These are phyloP conservation scores for Tor tambroides DNA, from an alignment of 2,113 vertebrate species.

Conservation along the genomic window DNA sequence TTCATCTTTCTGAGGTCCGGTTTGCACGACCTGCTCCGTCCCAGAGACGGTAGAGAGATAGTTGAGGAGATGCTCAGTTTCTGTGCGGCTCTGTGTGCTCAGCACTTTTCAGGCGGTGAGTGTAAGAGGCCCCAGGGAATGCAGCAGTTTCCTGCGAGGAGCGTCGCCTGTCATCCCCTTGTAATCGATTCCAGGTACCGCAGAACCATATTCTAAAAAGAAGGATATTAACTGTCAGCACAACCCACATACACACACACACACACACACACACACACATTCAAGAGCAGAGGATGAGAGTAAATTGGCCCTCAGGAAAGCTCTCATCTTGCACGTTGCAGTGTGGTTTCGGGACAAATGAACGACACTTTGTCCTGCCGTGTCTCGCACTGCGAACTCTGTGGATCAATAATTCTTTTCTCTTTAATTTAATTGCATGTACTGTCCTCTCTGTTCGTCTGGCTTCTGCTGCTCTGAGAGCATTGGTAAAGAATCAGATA, in stretches of 20 bases:
- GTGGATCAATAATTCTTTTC: slow-evolving; percentile 31
- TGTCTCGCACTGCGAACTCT: slow-evolving; percentile 1
- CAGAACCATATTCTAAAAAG: slow-evolving; percentile 51
- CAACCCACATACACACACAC: slow-evolving; percentile 36
- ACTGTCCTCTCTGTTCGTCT: not conserved
- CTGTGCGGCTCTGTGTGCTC: not conserved
- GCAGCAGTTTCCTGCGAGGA: slow-evolving; percentile 49
- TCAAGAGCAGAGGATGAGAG: slow-evolving; percentile 24
- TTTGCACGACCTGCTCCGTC: not conserved
- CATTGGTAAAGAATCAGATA: not conserved
- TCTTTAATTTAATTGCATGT: slow-evolving; percentile 38
- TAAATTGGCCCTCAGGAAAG: slow-evolving; percentile 54
- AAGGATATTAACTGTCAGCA: slow-evolving; percentile 49
- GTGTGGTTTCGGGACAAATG: slow-evolving; percentile 32
- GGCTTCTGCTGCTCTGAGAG: not conserved
- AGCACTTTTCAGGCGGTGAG: not conserved
- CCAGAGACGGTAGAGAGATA: not conserved
- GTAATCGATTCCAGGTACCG: slow-evolving; percentile 59
- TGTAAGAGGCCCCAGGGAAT: slow-evolving; percentile 51
- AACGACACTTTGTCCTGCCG: slow-evolving; percentile 29
- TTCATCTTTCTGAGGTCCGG: not conserved
- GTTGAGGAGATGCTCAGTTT: not conserved
- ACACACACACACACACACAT: slow-evolving; percentile 12
- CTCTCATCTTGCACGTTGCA: slow-evolving; percentile 29
- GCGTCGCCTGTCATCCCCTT: slow-evolving; percentile 49